Evolutionary conservation across 2,113 vertebrate genomes (phyloP).

Genomic region (Stercorarius parasiticus): DNA sequence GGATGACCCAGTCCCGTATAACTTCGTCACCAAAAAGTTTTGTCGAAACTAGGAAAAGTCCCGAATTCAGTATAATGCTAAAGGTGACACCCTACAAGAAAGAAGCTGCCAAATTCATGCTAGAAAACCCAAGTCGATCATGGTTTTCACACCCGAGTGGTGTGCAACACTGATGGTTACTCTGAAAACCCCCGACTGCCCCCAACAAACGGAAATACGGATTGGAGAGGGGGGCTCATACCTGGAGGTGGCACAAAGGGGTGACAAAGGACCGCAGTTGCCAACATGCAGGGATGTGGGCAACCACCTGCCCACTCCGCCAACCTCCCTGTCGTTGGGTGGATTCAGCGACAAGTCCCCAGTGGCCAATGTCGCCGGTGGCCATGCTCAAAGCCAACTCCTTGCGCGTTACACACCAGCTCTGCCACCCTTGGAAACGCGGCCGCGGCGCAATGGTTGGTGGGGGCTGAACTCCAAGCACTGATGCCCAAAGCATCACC

Average conservation of each 20-base stretch:
- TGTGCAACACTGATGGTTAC: too few relatives aligned
- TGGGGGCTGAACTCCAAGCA: too few relatives aligned
- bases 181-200: not conserved
- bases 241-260: too few relatives aligned
- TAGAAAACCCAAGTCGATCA: not conserved
- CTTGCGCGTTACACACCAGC: not conserved
- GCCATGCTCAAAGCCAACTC: not conserved
- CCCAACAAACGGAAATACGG: not conserved
- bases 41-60: not conserved
- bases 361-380: too few relatives aligned
- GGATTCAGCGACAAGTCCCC: not conserved
- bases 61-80: not conserved
- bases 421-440: fast-evolving
- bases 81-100: not conserved
- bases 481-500: too few relatives aligned
- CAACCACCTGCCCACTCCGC: not conserved
- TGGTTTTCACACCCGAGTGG: not conserved
- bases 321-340: not conserved
- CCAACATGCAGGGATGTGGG: not conserved
- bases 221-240: not conserved
- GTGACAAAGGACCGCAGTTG: not conserved
- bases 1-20: not conserved
- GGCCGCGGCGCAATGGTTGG: fast-evolving
- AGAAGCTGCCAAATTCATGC: not conserved
- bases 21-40: not conserved